Evolutionary conservation across 2,888 invertebrate species (phyloP), one percentile per base, ranked within the genome.

Genomic region (Hirtodrosophila trivittata): DNA sequence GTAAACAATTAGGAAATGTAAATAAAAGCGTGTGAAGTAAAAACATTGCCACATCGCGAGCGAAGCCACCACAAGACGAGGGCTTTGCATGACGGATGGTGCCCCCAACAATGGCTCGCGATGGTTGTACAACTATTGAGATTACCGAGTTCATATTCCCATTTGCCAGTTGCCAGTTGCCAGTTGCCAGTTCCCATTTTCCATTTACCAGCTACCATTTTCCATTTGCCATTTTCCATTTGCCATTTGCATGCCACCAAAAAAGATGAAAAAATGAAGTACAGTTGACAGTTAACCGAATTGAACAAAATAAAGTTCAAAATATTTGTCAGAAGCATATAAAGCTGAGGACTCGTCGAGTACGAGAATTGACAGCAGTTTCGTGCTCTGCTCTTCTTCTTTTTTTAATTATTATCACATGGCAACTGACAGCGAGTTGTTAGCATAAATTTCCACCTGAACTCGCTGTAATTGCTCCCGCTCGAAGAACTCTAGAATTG

Each of bases 1-100:
- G 78, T 70, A 76, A 76, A 66, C 77, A 84, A 74, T 84, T 84
- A 71, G 65, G 70, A 74, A 84, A 70, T 70, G 84, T 70, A 74
- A 81, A 78, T 70, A 67, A 66, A 65, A 84, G 67, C 81, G 77
- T 84, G 77, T 66, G 74, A 80, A 78, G 65, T 59, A 64, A 84
- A 64, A 70, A 65, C 70, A 81, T 73, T 68, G 63, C 57, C 74
- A 68, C 63, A 58, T 43, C 30, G 41, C 43, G 43, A 57, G 41
- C 45, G 38, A 21, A 41, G 9, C 28, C 10, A 39, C 28, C 10
- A 39, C 10, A 41, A 54, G 26, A 33, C 45, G 37, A 59, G 30
- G 33, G 49, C 18, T 42, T 50, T 52, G 58, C 51, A 59, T 59
- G 58, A 59, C 57, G 30, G 56, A 56, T 39, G 46, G 16, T 32